A percentile compares a stretch with the other conserved stretches of the same genome.
These are phyloP conservation scores for Cephus spinipes DNA, from an alignment of 2,888 invertebrate genomes.

Conservation along the genomic window DNA sequence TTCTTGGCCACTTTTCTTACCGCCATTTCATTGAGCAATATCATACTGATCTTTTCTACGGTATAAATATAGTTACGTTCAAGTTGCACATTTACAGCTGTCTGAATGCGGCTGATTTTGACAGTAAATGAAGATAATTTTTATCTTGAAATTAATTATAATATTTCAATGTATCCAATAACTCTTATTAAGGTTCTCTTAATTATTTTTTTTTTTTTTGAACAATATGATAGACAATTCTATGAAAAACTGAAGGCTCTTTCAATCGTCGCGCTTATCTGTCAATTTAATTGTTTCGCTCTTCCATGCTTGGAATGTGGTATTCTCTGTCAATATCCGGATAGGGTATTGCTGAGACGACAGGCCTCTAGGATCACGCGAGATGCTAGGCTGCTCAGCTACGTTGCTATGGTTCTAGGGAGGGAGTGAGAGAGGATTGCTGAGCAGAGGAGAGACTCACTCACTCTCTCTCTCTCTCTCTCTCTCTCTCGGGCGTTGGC, in stretches of 20 bases:
- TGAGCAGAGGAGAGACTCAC: constrained; percentile 20
- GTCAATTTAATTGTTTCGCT: not conserved
- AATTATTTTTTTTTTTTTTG: not conserved
- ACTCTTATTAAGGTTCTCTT: not conserved
- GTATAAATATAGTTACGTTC: not conserved
- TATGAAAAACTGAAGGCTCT: too few relatives aligned
- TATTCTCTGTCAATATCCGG: not conserved
- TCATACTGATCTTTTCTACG: not conserved
- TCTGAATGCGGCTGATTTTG: not conserved
- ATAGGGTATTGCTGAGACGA: not conserved
- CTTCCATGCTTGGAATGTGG: not conserved
- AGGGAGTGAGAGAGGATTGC: constrained; percentile 17
- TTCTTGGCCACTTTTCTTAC: not conserved
- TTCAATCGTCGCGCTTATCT: not conserved
- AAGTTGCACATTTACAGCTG: not conserved
- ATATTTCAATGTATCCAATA: not conserved
- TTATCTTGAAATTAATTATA: not conserved
- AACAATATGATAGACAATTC: too few relatives aligned
- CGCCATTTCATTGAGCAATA: not conserved
- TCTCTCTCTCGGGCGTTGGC: constrained; percentile 48
- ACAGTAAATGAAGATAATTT: not conserved
- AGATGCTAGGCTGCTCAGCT: constrained; percentile 32
- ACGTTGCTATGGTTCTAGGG: not conserved
- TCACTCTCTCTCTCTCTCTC: constrained; percentile 2
- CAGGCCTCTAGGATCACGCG: constrained; percentile 35